A percentile compares a stretch with the other conserved stretches of the same genome.
Evolutionary conservation across 2,888 invertebrate species (phyloP).

Genomic region (Drosophila mulleri): DNA sequence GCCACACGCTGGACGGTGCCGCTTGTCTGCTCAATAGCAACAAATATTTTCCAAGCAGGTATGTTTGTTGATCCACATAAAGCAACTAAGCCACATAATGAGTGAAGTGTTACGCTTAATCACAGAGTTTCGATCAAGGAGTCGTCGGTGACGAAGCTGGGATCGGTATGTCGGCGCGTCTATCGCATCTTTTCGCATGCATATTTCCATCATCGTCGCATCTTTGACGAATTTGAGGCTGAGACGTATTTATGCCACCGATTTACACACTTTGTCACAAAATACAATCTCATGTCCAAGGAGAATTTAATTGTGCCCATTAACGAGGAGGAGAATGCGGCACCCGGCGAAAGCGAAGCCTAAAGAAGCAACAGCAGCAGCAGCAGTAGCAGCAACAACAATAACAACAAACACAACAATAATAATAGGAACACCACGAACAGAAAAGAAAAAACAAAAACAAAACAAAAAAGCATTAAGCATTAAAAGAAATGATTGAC

Average conservation of each 20-base stretch:
- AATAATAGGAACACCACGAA: slow-evolving; percentile 28
- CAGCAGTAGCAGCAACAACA: slow-evolving; percentile 10
- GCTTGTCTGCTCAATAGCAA: slow-evolving; percentile 99
- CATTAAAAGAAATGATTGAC: slow-evolving; percentile 55
- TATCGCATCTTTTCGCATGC: slow-evolving; percentile 99
- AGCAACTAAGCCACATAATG: slow-evolving; percentile 50
- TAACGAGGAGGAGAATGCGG: slow-evolving; percentile 90
- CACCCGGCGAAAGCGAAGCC: slow-evolving; percentile 86
- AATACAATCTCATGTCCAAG: slow-evolving; percentile 99
- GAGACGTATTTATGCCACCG: slow-evolving; percentile 97
- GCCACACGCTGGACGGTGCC: slow-evolving; percentile 99
- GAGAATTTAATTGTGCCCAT: slow-evolving; percentile 99
- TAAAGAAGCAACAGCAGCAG: slow-evolving; percentile 68
- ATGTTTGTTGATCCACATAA: slow-evolving; percentile 49
- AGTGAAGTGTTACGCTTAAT: slow-evolving; percentile 59
- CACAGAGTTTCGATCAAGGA: slow-evolving; percentile 99
- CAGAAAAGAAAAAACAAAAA: background rate
- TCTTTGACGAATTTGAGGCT: slow-evolving; percentile 99
- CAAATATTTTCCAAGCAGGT: slow-evolving; percentile 99
- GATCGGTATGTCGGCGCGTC: slow-evolving; percentile 98
- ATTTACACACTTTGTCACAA: slow-evolving; percentile 99
- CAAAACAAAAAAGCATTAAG: slow-evolving; percentile 40
- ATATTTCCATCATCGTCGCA: slow-evolving; percentile 97
- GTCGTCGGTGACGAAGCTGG: slow-evolving; percentile 98
- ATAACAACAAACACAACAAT: slow-evolving; percentile 20